phyloP scores from a whole-genome alignment of 2,797 vertebrate genomes.

The Eulemur rubriventer region DNA sequence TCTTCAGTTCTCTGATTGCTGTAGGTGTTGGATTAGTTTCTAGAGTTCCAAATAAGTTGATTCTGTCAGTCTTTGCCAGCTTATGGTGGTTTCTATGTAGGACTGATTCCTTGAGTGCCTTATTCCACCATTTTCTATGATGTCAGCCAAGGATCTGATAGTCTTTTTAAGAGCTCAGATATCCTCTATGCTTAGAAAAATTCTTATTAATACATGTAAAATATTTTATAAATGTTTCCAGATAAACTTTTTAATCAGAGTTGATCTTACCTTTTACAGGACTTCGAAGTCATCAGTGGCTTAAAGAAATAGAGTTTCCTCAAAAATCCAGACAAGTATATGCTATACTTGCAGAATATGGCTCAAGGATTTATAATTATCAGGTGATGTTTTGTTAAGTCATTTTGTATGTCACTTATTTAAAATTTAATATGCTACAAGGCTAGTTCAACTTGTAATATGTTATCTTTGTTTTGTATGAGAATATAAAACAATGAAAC shows the following conservation, averaged over 20 bases:
- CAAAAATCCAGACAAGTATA: background rate
- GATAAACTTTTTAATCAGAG: background rate
- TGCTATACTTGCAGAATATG: constrained; percentile 14
- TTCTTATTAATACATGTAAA: background rate
- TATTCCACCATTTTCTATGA: background rate
- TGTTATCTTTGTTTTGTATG: background rate
- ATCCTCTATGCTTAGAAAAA: background rate
- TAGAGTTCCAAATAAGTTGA: background rate
- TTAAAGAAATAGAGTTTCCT: background rate
- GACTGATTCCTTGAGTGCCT: background rate
- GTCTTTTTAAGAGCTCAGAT: background rate
- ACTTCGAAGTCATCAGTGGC: constrained; percentile 17
- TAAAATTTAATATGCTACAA: background rate
- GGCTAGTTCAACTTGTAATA: background rate
- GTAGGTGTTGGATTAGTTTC: background rate
- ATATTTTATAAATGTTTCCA: background rate
- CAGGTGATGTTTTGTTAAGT: constrained; percentile 57
- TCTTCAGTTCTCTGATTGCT: background rate
- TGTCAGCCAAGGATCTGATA: background rate
- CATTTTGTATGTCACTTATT: background rate
- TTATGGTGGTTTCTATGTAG: background rate
- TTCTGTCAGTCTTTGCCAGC: background rate
- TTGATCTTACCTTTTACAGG: constrained; percentile 55
- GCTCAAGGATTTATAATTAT: constrained; percentile 54
- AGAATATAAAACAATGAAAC: too few species aligned